Base-by-base conservation (phyloP, 2,797 vertebrate species). In the Spea hammondii region DNA sequence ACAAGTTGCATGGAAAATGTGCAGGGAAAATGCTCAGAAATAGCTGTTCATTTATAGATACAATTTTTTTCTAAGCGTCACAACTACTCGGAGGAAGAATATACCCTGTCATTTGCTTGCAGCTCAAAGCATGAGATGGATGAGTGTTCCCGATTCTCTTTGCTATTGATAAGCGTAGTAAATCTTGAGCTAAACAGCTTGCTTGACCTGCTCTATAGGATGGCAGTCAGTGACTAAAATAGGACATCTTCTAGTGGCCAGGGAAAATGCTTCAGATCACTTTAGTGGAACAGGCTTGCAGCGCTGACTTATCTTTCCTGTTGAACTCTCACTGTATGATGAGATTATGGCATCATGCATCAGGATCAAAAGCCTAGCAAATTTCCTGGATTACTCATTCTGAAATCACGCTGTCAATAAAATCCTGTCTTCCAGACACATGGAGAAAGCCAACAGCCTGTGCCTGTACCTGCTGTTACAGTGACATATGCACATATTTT, bases 311-410 rank as follows among this genome's bases (percentile, higher is more conserved):
- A 70, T 53, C 49, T 17, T n/a, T 53, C n/a, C 67, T 12, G 14
- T 70, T 70, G 67, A 70, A 51, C 48, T 51, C 12, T 6, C 45
- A 51, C 67, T 70, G 49, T 53, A 70, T 70, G 49, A 70, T 53
- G 50, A 17, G 13, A 51, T 70, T 51, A 70, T 51, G 32, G 67
- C 49, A 70, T 44, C 67, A 70, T 70, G 67, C 67, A 70, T 70
- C 67, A 70, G 50, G 67, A 70, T 17, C 66, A 68, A 50, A 7
- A n/a, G 46, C 49, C 13, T 5, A 62, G 59, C n/a, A 53, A 70
- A 70, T 70, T 17, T 70, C n/a, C 67, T 49, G 67, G 67, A 70
- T 70, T 53, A 53, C 67, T 70, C 67, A 70, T 70, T 53, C 67
- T 70, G 10, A 70, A 51, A 70, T 70, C 50, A 51, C 13, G 14